Base-by-base conservation (phyloP, 2,797 vertebrate genomes). In the Poecile montanus region DNA sequence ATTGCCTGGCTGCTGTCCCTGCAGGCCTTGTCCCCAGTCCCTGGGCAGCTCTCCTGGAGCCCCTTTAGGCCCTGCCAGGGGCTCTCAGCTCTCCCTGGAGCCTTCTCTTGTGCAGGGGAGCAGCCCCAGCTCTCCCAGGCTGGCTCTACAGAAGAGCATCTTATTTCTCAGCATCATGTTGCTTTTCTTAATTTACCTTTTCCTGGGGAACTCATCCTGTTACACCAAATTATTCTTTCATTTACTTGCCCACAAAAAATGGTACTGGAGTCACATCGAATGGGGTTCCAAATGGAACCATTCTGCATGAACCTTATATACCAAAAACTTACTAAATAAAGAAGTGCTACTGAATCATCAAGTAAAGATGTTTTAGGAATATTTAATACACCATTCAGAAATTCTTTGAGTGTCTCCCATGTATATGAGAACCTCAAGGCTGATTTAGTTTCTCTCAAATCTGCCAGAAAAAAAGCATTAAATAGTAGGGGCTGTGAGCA, bases 151-250 rank as follows among this genome's bases (percentile, higher is more conserved):
- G 19, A 44, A 71, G 6, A 45, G 14, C 30, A 63, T 7, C 13
- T 50, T 45, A 34, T 2, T 63, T 6, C 16, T 65, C 34, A 26
- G 8, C 13, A n/a, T 10, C 3, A 0, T 11, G 21, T 1, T 62
- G 25, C 5, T 34, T 75, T 71, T 75, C 45, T 73, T 32, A 6
- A 40, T 91, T 72, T 67, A 44, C 15, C 34, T 80, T 20, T 66
- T 81, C 51, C 21, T 27, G 25, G 9, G 8, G 27, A 74, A 75
- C 8, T 29, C 40, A 45, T 51, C 48, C 56, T 18, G 6, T 30
- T 56, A 67, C 32, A 82, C 9, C 26, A 17, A 76, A 57, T 53
- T 56, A 23, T 27, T 85, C 18, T 10, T 58, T 53, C 29, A 68
- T 62, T 42, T 16, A 80, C 15, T 48, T 2, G 11, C 3, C 27